Base-by-base conservation (phyloP, 2,888 invertebrate genomes). In the Timema cristinae region DNA sequence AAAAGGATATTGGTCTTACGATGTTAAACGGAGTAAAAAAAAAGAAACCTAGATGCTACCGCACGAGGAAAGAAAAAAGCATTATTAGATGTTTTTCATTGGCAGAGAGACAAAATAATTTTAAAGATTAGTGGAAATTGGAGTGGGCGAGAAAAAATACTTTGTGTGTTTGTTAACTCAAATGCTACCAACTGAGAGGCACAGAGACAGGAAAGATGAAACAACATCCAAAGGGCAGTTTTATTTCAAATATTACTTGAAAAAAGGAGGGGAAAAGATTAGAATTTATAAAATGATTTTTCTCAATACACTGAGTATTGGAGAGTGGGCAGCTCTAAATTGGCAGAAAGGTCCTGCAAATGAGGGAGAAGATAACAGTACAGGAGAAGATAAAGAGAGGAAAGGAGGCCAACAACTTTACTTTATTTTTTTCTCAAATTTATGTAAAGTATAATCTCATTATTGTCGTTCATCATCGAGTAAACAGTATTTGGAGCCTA, bases 201-300 rank as follows among this genome's bases (percentile, higher is more conserved):
- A 32, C 52, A 56, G 56, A 7, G 56, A 16, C 56, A 56, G 56
- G n/a, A 56, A 16, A 56, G 13, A 56, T 11, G 56, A 56, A 56
- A 56, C 9, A 8, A 56, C 2, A 66, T 70, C 70, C 9, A 50
- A 63, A 13, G 6, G 51, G 7, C 8, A 9, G 47, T 51, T 51
- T 47, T 50, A 66, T 49, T 67, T 6, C 16, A 13, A n/a, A 13
- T 71, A 71, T 61, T 71, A 49, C 15, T 67, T 71, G 52, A 66
- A 67, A 16, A 50, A 47, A 16, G 68, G 54, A 52, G 47, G 11
- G 47, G 54, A 68, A 13, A 67, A 71, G 52, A 51, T 48, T 5
- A 70, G 15, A 66, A 66, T 63, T 11, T 70, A 66, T 66, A 15
- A 54, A 32, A 32, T 15, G 47, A 68, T 70, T 66, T 70, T 70